A percentile compares a stretch with the other conserved stretches of the same genome.
Evolutionary conservation across 2,113 vertebrate species (phyloP).

Genomic region (Chrysochloris asiatica): DNA sequence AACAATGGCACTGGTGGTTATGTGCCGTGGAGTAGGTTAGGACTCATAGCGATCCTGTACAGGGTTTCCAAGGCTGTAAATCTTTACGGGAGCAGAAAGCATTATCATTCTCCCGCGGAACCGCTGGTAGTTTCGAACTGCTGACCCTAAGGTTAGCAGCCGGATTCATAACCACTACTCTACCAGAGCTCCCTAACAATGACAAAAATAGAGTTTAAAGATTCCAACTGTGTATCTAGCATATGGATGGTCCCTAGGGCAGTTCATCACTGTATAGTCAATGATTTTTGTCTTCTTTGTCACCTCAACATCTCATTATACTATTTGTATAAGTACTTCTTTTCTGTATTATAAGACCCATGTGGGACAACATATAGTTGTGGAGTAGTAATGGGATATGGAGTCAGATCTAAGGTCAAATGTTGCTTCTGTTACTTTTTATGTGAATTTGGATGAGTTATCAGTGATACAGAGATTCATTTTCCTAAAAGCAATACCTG

Average conservation of each 20-base stretch:
- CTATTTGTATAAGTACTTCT: background rate
- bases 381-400: background rate
- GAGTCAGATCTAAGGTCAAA: background rate
- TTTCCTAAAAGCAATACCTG: conserved; percentile 7
- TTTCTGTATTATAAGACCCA: background rate
- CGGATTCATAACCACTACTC: too few relatives aligned
- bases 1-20: too few relatives aligned
- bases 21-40: too few relatives aligned
- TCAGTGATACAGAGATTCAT: background rate
- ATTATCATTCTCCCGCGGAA: too few relatives aligned
- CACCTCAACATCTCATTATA: background rate
- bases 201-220: too few relatives aligned
- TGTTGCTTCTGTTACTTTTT: conserved; percentile 8
- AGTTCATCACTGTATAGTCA: background rate
- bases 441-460: background rate
- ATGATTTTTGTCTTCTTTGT: background rate
- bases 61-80: too few relatives aligned
- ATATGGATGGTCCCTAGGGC: conserved; percentile 26
- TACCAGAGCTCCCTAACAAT: too few relatives aligned
- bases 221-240: background rate
- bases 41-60: too few relatives aligned
- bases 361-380: background rate
- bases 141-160: too few relatives aligned
- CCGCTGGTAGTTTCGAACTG: too few relatives aligned
- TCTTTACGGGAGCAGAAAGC: too few relatives aligned